Evolutionary conservation across 2,888 invertebrate genomes (phyloP), one percentile per base, ranked within the genome.

Genomic region (Amphimallon solstitiale): DNA sequence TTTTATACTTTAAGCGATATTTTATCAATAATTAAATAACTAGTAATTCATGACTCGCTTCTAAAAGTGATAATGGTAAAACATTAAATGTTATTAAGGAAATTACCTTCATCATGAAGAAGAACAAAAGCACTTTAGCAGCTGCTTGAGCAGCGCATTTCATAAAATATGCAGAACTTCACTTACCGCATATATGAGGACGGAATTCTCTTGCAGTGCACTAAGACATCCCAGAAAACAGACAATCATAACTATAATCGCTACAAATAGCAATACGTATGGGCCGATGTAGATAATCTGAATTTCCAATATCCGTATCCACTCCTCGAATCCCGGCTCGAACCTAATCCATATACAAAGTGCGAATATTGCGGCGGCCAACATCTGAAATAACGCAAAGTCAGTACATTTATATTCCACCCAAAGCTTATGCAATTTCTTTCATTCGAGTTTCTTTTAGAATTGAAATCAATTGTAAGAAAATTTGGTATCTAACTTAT

Each of bases 181-280:
- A 86, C 90, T 89, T 85, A 95, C 95, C 64, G 87, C 84, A 63
- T 87, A 86, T 2, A 95, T 83, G 1, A 91, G 86, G 61, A 87
- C 63, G 0, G 87, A 84, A 74, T 90, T 90, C 80, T 94, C 93
- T 86, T 91, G 90, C 5, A 94, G 83, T 0, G 93, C 91, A n/a
- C 92, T 90, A 1, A 91, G 88, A 75, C 95, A 95, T 34, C 95
- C 94, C 52, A 94, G 80, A 80, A 95, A 92, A 0, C 92, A 87
- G 10, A 93, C 87, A 1, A 90, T 84, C 87, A 95, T 90, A 73
- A 94, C 87, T 15, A 91, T 81, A 14, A 92, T 83, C 0, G 93
- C 87, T 0, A 87, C 86, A 52, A 90, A 85, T 64, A 95, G 88
- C 68, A 95, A 86, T 68, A 96, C 87, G 80, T 95, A 95, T 73